Evolutionary conservation across 2,797 vertebrate species (phyloP).

Genomic region (Gymnocypris eckloni): DNA sequence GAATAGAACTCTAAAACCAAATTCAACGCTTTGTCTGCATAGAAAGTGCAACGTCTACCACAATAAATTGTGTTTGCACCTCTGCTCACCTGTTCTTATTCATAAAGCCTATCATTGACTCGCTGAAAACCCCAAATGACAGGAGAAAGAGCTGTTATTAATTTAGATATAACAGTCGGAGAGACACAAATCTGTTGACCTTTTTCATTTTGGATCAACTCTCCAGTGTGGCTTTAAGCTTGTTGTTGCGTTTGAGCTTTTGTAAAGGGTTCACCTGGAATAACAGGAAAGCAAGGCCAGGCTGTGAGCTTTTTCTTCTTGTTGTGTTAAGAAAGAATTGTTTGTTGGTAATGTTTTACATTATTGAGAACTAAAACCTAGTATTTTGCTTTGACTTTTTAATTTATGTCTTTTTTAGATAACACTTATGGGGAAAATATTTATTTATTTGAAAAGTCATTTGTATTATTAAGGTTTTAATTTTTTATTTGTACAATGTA

Average conservation of each 20-base stretch:
- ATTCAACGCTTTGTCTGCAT: not conserved
- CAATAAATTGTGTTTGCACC: slow-evolving; percentile 17
- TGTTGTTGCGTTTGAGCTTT: slow-evolving; percentile 40
- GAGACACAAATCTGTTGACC: slow-evolving; percentile 38
- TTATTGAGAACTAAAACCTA: not conserved
- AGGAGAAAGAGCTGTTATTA: slow-evolving; percentile 38
- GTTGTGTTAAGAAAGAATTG: slow-evolving; percentile 25
- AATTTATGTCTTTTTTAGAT: not conserved
- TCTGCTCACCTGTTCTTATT: slow-evolving; percentile 47
- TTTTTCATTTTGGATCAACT: slow-evolving; percentile 43
- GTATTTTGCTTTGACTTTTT: not conserved
- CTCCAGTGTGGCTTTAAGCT: slow-evolving; percentile 34
- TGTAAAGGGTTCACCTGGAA: too few relatives aligned
- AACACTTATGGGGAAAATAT: not conserved
- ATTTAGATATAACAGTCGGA: slow-evolving; percentile 35
- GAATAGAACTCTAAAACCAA: slow-evolving; percentile 6
- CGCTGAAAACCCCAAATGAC: slow-evolving; percentile 26
- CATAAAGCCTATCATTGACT: slow-evolving; percentile 24
- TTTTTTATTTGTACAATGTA: too few relatives aligned
- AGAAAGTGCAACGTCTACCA: not conserved
- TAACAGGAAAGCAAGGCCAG: too few relatives aligned
- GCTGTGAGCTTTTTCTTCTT: slow-evolving; percentile 26
- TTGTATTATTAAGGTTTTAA: too few relatives aligned
- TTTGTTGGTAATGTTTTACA: not conserved
- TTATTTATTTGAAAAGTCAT: not conserved